Base-by-base conservation (phyloP, 2,113 vertebrate species). In the Porphyrio hochstetteri region DNA sequence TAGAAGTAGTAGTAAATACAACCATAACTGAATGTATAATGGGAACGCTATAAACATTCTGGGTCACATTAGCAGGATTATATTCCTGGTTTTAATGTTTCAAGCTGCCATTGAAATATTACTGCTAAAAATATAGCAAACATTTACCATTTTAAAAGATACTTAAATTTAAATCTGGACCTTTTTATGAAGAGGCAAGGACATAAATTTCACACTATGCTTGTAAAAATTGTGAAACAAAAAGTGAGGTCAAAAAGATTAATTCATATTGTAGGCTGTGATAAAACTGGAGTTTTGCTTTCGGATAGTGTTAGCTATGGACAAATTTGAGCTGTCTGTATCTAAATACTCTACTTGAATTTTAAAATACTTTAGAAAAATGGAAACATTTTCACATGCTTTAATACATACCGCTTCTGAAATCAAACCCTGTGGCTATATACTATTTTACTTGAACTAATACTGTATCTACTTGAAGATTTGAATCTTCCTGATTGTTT, bases 401-500 rank as follows among this genome's bases (percentile, higher is more conserved):
- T 93, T 80, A 78, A 61, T 79, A 68, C 55, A 42, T 82, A 81
- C 25, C 95, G 38, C 72, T 94, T 95, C 79, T 93, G 74, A 93
- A 97, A 90, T 75, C 46, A 83, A 86, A 27, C 72, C 57, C 82
- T 67, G 56, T 81, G 80, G 74, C 74, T 92, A 69, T 29, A 68
- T 67, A 56, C 21, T 53, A 7, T 85, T 93, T 92, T 82, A 75
- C 74, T 93, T 85, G 35, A 94, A 55, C 91, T 90, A 67, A 84
- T 80, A 56, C 61, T 36, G 35, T 55, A 78, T 90, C 91, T 91
- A 14, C 63, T 71, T 86, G 92, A 86, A 94, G 82, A 94, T 93
- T 96, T 82, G 77, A 90, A 93, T 94, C 90, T 96, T 74, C 68
- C 71, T 56, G 70, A 85, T 90, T 91, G 86, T 81, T 95, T 96